A percentile compares a stretch with the other conserved stretches of the same genome.
Evolutionary conservation across 2,113 vertebrate species (phyloP).

Genomic region (Caracal caracal): DNA sequence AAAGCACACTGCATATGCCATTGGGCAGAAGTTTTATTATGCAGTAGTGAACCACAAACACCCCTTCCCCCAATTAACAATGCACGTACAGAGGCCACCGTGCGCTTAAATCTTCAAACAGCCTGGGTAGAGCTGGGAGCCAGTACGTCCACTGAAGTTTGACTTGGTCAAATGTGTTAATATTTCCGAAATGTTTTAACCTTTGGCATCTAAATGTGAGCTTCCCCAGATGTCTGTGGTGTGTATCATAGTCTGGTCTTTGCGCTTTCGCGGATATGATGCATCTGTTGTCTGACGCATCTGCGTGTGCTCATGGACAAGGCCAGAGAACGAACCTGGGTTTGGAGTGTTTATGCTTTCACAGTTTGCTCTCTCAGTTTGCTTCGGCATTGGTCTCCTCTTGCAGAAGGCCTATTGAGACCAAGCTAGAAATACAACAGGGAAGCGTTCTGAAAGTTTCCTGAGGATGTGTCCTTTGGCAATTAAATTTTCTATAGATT

Average conservation of each 20-base stretch:
- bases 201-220: background rate
- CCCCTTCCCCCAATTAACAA: background rate
- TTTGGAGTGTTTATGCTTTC: background rate
- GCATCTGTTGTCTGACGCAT: background rate
- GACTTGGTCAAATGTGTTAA: background rate
- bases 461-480: background rate
- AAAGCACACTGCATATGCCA: background rate
- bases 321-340: background rate
- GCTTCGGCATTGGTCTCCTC: background rate
- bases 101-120: background rate
- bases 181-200: background rate
- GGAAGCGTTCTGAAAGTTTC: background rate
- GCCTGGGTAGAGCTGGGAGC: background rate
- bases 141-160: background rate
- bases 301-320: background rate
- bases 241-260: background rate
- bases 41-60: rapidly evolving
- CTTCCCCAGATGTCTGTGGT: background rate
- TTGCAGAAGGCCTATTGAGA: background rate
- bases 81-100: background rate
- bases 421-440: background rate
- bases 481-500: background rate
- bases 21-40: background rate
- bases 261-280: background rate
- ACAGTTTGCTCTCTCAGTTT: background rate